phyloP scores from a whole-genome alignment of 2,888 invertebrate genomes.

The Hemaris fuciformis region DNA sequence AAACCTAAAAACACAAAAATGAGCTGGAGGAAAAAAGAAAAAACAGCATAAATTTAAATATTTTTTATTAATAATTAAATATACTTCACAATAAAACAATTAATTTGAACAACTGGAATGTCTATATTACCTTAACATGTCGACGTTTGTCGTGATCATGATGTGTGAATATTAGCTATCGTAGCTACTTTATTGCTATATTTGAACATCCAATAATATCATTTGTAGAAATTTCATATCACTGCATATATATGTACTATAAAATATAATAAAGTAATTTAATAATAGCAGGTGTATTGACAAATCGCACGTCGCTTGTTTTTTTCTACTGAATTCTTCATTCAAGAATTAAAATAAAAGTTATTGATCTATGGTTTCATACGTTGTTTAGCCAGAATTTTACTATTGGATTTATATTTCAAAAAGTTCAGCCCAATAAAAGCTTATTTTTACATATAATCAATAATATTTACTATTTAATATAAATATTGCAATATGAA shows the following conservation, averaged over 20 bases:
- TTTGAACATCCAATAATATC: conserved; percentile 12
- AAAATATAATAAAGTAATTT: not conserved
- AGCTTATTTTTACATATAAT: no score
- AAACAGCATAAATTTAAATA: conserved; percentile 20
- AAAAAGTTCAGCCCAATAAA: no score
- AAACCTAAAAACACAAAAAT: no score
- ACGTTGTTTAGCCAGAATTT: not conserved
- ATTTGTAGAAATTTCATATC: not conserved
- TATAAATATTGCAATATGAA: no score
- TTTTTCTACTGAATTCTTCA: no score
- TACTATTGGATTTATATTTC: no score
- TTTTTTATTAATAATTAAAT: conserved; percentile 46
- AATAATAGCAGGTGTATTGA: not conserved
- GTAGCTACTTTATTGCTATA: conserved; percentile 26
- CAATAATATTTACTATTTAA: no score
- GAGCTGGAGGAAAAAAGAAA: not conserved
- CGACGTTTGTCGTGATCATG: conserved; percentile 33
- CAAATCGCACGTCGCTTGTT: no score
- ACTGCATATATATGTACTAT: not conserved
- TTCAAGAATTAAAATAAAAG: no score
- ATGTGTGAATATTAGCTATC: conserved; percentile 11
- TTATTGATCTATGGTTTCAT: no score
- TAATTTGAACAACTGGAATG: conserved; percentile 50
- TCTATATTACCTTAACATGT: conserved; percentile 29
- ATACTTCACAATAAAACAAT: conserved; percentile 45